Base-by-base conservation (phyloP, 2,797 vertebrate species). In the Dallia pectoralis region DNA sequence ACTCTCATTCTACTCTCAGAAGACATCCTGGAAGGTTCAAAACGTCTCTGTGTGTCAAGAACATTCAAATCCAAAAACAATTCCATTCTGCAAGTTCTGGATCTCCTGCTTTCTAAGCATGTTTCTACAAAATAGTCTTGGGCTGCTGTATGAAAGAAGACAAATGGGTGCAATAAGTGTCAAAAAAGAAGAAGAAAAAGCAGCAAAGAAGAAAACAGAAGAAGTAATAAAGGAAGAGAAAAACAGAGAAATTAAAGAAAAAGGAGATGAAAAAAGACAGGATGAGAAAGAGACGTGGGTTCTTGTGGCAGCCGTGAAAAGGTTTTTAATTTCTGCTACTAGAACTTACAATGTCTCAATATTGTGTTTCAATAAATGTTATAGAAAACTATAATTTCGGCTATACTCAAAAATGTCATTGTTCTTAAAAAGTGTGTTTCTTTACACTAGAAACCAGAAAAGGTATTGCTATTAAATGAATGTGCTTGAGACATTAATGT, bases 1-100 rank as follows among this genome's bases (percentile, higher is more conserved):
- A 6, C 29, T 29, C 29, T 63, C 15, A 7, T 29, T 32, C 15
- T 63, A 5, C 30, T 16, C 27, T 9, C 30, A 25, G 4, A 30
- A 4, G 25, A 29, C 62, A 63, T 73, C 7, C 33, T 80, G 22
- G 66, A 77, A 79, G 80, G 73, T 82, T 63, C 36, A 71, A 72
- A 25, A 75, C 76, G 62, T 72, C 72, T 76, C 62, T 48, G 59
- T n/a, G 69, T 74, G 53, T n/a, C n/a, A 63, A 6, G 5, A 9
- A 12, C 14, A 18, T n/a, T 44, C 2, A 25, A 14, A 69, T 53
- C 49, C 40, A 44, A 40, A 40, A 44, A 32, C 2, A 19, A 63
- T 19, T 63, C 14, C 4, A 32, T 32, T 59, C 22, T 59, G 53
- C 53, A 59, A 14, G 22, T 59, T 56, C 2, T 59, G 22, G n/a